Evolutionary conservation across 2,888 invertebrate genomes (phyloP), one percentile per base, ranked within the genome.

Genomic region (Spilosoma lubricipeda): DNA sequence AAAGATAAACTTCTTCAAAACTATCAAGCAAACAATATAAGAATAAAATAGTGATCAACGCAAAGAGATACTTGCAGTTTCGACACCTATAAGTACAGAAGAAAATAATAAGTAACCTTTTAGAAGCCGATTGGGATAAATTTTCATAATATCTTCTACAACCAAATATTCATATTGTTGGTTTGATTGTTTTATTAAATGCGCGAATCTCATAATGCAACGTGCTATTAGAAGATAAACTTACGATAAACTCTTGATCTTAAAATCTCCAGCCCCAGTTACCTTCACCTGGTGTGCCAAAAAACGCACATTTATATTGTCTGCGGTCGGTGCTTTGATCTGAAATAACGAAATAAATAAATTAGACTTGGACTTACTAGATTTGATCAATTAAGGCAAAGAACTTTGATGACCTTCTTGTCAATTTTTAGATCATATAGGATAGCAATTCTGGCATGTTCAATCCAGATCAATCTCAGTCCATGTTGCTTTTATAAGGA

Each of bases 171-270:
- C n/a, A n/a, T n/a, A n/a, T n/a, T n/a, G n/a, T n/a, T n/a, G n/a
- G n/a, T n/a, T n/a, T n/a, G n/a, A n/a, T n/a, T n/a, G n/a, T 36
- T 36, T 36, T 36, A 36, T 36, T 36, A 36, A 36, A 36, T 8
- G 36, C 2, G 36, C 36, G 5, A 36, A 36, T 36, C 33, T 33
- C 33, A 3, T 33, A 36, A 36, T 3, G 36, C 36, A 36, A 4
- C 5, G 8, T 36, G 45, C 45, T 45, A 18, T 18, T 27, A 59
- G n/a, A 30, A 18, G 30, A 63, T 36, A 56, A 45, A 93, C 96
- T 96, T 88, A 97, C 97, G 93, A 89, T 30, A 97, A 88, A 80
- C 91, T 94, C 80, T 94, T 96, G 52, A 97, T 90, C 73, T 92
- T 91, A 81, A 96, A 96, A 82, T 95, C 92, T 13, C 96, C 91